These are phyloP conservation scores for Hemiscyllium ocellatum DNA, from an alignment of 2,113 vertebrate genomes.

Conservation along the genomic window DNA sequence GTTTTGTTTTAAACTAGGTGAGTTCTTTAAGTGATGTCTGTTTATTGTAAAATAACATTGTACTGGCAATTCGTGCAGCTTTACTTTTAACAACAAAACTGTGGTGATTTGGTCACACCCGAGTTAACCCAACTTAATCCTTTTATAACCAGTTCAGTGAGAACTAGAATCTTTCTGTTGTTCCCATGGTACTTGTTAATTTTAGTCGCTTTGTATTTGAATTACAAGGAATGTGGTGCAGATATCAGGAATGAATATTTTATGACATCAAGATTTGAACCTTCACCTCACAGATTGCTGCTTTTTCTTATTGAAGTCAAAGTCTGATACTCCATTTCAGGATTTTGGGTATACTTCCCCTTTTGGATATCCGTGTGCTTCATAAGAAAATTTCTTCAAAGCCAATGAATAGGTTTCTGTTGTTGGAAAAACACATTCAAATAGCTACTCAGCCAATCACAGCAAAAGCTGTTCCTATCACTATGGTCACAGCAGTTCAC, in stretches of 20 bases:
- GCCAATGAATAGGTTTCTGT: not conserved
- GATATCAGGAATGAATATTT: not conserved
- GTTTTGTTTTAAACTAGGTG: not conserved
- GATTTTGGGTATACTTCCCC: constrained; percentile 6
- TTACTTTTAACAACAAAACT: not conserved
- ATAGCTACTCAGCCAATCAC: constrained; percentile 55
- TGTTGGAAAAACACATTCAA: constrained; percentile 44
- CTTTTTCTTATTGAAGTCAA: not conserved
- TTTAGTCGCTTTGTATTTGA: constrained; percentile 11
- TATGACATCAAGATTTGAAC: not conserved
- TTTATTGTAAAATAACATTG: not conserved
- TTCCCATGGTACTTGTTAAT: not conserved
- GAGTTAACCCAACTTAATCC: constrained; percentile 6
- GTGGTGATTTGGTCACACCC: not conserved
- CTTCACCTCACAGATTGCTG: not conserved
- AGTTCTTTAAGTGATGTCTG: not conserved
- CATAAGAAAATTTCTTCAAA: not conserved
- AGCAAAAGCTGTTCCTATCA: constrained; percentile 43
- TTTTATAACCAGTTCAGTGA: constrained; percentile 7
- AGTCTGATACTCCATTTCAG: not conserved
- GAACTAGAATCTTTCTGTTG: not conserved
- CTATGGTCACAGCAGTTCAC: constrained; percentile 31
- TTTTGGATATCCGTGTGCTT: not conserved
- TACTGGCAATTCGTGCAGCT: not conserved
- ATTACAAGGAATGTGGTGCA: not conserved